Evolutionary conservation across 2,888 invertebrate genomes (phyloP).

Genomic region (Ophioninae sp.): DNA sequence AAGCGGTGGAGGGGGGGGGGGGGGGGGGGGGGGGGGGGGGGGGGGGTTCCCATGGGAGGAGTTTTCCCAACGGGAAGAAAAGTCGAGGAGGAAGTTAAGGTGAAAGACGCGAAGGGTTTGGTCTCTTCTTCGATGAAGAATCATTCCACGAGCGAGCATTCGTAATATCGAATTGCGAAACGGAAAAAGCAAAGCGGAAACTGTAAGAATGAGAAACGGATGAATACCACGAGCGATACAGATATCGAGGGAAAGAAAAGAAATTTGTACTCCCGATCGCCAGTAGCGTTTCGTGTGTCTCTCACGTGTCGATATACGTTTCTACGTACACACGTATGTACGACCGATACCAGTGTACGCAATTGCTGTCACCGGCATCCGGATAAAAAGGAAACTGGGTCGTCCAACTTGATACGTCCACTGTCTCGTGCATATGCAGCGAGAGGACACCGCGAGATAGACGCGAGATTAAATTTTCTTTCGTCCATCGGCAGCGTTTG

Average conservation of each 20-base stretch:
- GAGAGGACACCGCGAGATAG: slow-evolving; percentile 35
- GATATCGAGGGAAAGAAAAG: slow-evolving; percentile 18
- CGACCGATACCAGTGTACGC: slow-evolving; percentile 1
- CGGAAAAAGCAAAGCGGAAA: slow-evolving; percentile 22
- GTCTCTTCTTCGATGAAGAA: slow-evolving; percentile 48
- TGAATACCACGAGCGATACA: slow-evolving; percentile 1
- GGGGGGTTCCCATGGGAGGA: slow-evolving; percentile 26
- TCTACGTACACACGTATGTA: background rate
- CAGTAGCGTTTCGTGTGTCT: slow-evolving; percentile 8
- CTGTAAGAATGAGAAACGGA: slow-evolving; percentile 18
- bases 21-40: slow-evolving; percentile 13
- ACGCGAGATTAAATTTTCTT: slow-evolving; percentile 61
- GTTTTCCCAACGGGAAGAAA: slow-evolving; percentile 43
- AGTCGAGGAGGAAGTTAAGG: slow-evolving; percentile 66
- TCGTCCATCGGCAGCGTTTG: slow-evolving; percentile 40
- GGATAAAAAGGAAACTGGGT: slow-evolving; percentile 60
- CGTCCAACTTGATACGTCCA: slow-evolving; percentile 56
- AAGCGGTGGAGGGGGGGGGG: background rate
- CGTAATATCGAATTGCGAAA: slow-evolving; percentile 23
- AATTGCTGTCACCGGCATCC: slow-evolving; percentile 36
- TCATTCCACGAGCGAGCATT: slow-evolving; percentile 36
- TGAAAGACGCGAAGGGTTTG: slow-evolving; percentile 70
- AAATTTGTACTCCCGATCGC: slow-evolving; percentile 32
- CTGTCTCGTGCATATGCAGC: slow-evolving; percentile 48
- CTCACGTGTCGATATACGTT: background rate